Conservation (phyloP, 2,888 invertebrate species). For the Cryptosula pallasiana region DNA sequence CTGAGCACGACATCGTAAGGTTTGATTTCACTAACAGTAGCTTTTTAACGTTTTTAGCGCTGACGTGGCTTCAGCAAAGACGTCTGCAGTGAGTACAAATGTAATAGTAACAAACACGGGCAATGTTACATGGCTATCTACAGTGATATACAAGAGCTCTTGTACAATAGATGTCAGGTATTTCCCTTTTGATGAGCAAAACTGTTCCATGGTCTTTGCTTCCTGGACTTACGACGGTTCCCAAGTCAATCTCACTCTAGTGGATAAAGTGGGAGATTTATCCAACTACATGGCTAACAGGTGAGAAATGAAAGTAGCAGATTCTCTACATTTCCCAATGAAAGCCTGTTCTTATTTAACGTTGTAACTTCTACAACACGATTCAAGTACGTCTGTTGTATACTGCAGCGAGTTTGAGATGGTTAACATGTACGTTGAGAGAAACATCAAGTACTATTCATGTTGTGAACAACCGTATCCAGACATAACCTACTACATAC, state of each 20-base stretch:
- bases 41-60: slow-evolving; percentile 47
- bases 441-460: slow-evolving; percentile 54
- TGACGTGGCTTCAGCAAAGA: slow-evolving; percentile 45
- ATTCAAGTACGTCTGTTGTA: too few species aligned
- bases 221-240: slow-evolving; percentile 59
- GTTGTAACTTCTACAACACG: too few species aligned
- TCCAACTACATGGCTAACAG: slow-evolving; percentile 84
- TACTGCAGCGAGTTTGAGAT: slow-evolving; percentile 70
- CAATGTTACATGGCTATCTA: slow-evolving; percentile 59
- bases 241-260: slow-evolving; percentile 48
- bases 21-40: too few species aligned
- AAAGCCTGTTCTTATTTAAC: too few species aligned
- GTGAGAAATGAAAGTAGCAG: too few species aligned
- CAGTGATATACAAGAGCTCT: slow-evolving; percentile 58
- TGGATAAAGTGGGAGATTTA: slow-evolving; percentile 71
- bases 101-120: slow-evolving; percentile 58
- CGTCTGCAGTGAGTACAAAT: slow-evolving; percentile 56
- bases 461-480: slow-evolving; percentile 56
- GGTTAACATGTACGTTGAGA: slow-evolving; percentile 56
- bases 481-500: slow-evolving; percentile 56
- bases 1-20: too few species aligned
- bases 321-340: too few species aligned
- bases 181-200: slow-evolving; percentile 60
- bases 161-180: slow-evolving; percentile 59
- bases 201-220: slow-evolving; percentile 58